phyloP scores from a whole-genome alignment of 2,888 invertebrate species.

The Mystacides longicornis region DNA sequence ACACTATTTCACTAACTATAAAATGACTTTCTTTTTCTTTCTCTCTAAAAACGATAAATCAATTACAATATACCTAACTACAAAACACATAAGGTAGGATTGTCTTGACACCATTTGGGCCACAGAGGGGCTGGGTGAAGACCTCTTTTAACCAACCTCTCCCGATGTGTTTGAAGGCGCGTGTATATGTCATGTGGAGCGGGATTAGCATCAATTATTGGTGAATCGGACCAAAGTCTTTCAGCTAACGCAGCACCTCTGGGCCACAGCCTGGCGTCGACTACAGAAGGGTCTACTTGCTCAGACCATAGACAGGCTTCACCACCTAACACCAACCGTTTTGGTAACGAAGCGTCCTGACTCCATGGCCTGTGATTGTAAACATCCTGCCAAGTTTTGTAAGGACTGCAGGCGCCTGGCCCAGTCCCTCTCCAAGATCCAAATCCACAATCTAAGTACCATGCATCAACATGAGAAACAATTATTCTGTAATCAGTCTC shows the following conservation, averaged over 20 bases:
- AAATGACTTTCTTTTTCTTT: too few relatives aligned
- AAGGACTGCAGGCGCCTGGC: slow-evolving; percentile 81
- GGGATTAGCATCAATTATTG: slow-evolving; percentile 39
- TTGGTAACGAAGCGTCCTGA: slow-evolving; percentile 35
- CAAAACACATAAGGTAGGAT: slow-evolving; percentile 63
- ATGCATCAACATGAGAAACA: slow-evolving; percentile 79
- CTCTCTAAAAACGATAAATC: too few relatives aligned
- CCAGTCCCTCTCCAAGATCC: slow-evolving; percentile 79
- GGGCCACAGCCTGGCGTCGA: slow-evolving; percentile 79
- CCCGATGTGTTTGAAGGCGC: slow-evolving; percentile 58
- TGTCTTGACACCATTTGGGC: slow-evolving; percentile 71
- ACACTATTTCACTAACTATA: too few relatives aligned
- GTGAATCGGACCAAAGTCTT: slow-evolving; percentile 63
- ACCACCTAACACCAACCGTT: slow-evolving; percentile 56
- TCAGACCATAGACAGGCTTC: slow-evolving; percentile 83
- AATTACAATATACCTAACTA: slow-evolving; percentile 9
- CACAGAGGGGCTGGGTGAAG: slow-evolving; percentile 63
- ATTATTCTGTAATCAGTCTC: slow-evolving; percentile 72
- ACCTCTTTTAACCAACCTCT: slow-evolving; percentile 55
- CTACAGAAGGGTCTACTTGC: slow-evolving; percentile 64
- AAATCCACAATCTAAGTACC: slow-evolving; percentile 84
- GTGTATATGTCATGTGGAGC: slow-evolving; percentile 60
- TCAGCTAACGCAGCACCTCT: slow-evolving; percentile 75
- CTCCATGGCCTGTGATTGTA: slow-evolving; percentile 78
- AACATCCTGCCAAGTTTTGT: slow-evolving; percentile 79